Evolutionary conservation across 92 coral and sea anemone genomes (phyloP).

Genomic region (Zoanthus sociatus): DNA sequence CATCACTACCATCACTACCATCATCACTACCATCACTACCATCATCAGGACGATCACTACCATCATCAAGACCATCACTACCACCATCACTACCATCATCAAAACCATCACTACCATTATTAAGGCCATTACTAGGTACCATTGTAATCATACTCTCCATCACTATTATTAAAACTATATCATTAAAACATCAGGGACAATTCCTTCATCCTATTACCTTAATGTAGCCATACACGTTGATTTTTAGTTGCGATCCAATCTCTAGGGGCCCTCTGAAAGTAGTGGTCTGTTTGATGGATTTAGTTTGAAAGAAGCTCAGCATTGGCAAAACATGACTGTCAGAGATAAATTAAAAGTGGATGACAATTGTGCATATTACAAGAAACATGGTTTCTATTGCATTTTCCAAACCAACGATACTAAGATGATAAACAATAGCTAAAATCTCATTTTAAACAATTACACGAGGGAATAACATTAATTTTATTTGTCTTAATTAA

Average conservation of each 20-base stretch:
- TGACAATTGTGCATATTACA: neutral
- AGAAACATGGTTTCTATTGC: too few relatives aligned
- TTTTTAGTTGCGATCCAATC: constrained; percentile 92
- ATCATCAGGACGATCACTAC: neutral
- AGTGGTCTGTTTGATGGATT: constrained; percentile 86
- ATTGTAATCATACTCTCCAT: neutral
- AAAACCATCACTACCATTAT: neutral
- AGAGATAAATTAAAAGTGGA: neutral
- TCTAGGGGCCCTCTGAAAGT: constrained; percentile 94
- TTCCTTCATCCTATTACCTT: constrained; percentile 58
- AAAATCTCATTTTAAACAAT: too few relatives aligned
- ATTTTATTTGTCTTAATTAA: too few relatives aligned
- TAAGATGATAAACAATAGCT: too few relatives aligned
- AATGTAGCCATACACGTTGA: constrained; percentile 90
- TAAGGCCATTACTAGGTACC: neutral
- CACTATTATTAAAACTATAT: too few relatives aligned
- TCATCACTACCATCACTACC: neutral
- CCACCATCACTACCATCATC: too few relatives aligned
- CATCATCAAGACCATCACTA: neutral
- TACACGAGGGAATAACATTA: too few relatives aligned
- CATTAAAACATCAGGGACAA: too few relatives aligned
- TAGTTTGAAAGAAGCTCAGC: constrained; percentile 92
- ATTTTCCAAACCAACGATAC: too few relatives aligned
- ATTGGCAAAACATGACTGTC: constrained; percentile 89
- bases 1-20: neutral